These are phyloP conservation scores for Hirundichthys speculiger DNA, from an alignment of 2,113 vertebrate genomes.

Conservation along the genomic window DNA sequence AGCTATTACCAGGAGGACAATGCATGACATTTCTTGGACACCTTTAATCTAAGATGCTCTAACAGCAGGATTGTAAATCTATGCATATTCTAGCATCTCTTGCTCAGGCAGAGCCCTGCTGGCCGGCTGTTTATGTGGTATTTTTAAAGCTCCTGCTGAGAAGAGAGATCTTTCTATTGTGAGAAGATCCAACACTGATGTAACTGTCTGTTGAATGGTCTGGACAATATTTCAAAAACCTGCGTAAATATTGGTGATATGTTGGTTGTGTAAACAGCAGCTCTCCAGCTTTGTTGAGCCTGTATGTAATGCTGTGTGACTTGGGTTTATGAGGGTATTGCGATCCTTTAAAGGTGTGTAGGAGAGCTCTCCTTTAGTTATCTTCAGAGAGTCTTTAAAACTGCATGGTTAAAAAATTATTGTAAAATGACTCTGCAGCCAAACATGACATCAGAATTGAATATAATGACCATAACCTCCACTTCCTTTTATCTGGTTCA, in stretches of 20 bases:
- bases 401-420: no score
- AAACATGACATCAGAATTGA: no score
- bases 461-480: no score
- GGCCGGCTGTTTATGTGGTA: slow-evolving; percentile 11
- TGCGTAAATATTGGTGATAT: not conserved
- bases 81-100: slow-evolving; percentile 19
- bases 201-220: not conserved
- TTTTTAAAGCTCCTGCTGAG: not conserved
- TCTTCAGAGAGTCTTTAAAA: no score
- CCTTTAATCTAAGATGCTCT: slow-evolving; percentile 46
- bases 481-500: no score
- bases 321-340: not conserved
- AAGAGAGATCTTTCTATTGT: not conserved
- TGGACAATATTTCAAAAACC: not conserved
- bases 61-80: slow-evolving; percentile 21
- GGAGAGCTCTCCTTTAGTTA: no score
- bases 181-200: not conserved
- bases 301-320: not conserved
- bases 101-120: slow-evolving; percentile 25
- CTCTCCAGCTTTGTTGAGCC: not conserved
- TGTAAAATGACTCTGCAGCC: no score
- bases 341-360: no score
- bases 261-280: not conserved
- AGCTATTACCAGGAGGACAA: slow-evolving; percentile 47
- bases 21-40: slow-evolving; percentile 52